Evolutionary conservation across 2,888 invertebrate species (phyloP), one percentile per base, ranked within the genome.

Genomic region (Aporophyla lueneburgensis): DNA sequence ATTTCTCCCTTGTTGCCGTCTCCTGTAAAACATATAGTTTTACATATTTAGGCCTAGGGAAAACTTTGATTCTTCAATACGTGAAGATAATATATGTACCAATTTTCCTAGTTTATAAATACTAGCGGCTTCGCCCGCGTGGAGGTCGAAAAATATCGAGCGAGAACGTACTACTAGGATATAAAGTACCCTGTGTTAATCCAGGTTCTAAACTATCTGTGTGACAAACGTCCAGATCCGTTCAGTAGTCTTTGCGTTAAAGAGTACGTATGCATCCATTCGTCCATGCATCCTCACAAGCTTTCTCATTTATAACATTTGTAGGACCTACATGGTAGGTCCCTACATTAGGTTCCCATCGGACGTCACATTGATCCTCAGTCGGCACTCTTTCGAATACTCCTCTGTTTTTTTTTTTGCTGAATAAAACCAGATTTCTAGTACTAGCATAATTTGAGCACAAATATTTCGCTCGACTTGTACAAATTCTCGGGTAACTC

Each of bases 391-490:
- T 54, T 46, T 66, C 59, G 7, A 63, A 24, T 24, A 24, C n/a
- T 68, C 12, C 16, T 56, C 33, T 14, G 21, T 59, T 27, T 33
- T 33, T 49, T 76, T n/a, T 58, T 65, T 27, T 33, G 3, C 33
- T 49, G 51, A 49, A 71, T 59, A 71, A 74, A 78, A 46, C 49
- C 70, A 66, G 71, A 80, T 76, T 76, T 80, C 79, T 62, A 78
- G 53, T 76, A 51, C 81, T 75, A 68, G 78, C 62, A 70, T 80
- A 83, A 85, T 86, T 86, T 78, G 69, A 76, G 72, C 63, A 54
- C 83, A 87, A 87, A 89, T 88, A 89, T 83, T 84, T 86, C 84
- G 77, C 87, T 85, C 87, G 84, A 88, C 86, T 87, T 85, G 83
- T 84, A 86, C 86, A 76, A 87, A 88, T 88, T 86, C 86, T 86